These are phyloP conservation scores for Neoniphon sammara DNA, from an alignment of 2,797 vertebrate species.

Conservation along the genomic window DNA sequence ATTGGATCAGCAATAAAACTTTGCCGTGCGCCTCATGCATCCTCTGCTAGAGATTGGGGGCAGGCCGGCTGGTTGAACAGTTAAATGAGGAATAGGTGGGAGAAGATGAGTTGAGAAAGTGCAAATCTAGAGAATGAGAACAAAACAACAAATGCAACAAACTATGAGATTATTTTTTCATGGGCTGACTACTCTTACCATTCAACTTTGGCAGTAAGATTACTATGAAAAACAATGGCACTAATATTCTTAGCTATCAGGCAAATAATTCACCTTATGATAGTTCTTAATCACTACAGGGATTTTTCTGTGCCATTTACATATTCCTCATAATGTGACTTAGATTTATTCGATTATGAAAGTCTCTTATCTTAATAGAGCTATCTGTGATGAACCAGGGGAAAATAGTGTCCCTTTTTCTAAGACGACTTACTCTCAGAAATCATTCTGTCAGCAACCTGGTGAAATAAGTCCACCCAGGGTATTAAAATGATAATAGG, in stretches of 20 bases:
- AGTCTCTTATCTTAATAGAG: conserved; percentile 78
- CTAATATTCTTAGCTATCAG: conserved; percentile 59
- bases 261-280: conserved; percentile 66
- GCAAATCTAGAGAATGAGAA: conserved; percentile 44
- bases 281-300: conserved; percentile 56
- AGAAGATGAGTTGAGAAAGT: conserved; percentile 70
- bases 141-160: conserved; percentile 24
- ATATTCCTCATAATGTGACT: conserved; percentile 70
- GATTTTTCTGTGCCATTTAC: conserved; percentile 64
- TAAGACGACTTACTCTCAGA: conserved; percentile 74
- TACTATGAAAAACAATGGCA: conserved; percentile 52
- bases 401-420: conserved; percentile 72
- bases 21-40: conserved; percentile 68
- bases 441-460: conserved; percentile 82
- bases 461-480: conserved; percentile 71
- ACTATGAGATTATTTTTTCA: conserved; percentile 28
- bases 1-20: conserved; percentile 84
- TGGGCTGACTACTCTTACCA: conserved; percentile 21
- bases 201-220: conserved; percentile 41
- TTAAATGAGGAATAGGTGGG: conserved; percentile 69
- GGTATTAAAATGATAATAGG: conserved; percentile 82
- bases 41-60: conserved; percentile 74
- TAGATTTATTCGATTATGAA: conserved; percentile 66
- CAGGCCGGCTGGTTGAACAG: conserved; percentile 68
- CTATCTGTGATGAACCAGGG: conserved; percentile 76